phyloP scores from a whole-genome alignment of 1,140 invertebrate species.

The Manduca sexta region DNA sequence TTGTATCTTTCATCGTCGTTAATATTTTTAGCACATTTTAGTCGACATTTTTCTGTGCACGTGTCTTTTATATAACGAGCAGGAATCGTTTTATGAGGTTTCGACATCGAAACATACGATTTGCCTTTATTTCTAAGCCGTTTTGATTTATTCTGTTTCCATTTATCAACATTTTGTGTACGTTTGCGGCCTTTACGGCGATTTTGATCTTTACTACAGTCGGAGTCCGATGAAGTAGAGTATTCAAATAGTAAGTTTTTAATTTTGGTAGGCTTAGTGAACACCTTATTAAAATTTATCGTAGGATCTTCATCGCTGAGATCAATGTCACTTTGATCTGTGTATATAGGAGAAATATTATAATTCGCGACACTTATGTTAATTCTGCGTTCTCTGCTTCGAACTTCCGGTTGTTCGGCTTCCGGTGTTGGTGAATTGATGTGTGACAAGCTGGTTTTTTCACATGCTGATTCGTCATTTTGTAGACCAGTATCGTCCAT shows the following conservation, averaged over 20 bases:
- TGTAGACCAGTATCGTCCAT: too few species aligned
- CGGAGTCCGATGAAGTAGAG: too few species aligned
- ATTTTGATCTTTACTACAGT: too few species aligned
- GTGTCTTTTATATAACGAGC: neutral
- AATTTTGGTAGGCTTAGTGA: too few species aligned
- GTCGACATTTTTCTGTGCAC: neutral
- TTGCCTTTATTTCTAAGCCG: neutral
- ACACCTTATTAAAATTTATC: too few species aligned
- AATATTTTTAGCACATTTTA: constrained; percentile 1
- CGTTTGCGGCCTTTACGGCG: too few species aligned
- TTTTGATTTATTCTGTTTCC: neutral
- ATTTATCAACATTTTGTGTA: neutral
- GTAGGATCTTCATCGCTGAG: constrained; percentile 1
- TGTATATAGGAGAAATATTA: constrained; percentile 6
- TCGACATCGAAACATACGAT: neutral
- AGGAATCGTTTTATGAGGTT: neutral
- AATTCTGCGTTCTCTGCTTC: neutral
- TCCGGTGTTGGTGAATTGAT: too few species aligned
- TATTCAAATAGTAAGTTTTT: too few species aligned
- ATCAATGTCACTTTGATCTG: constrained; percentile 5
- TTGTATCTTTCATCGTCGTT: neutral
- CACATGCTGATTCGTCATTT: too few species aligned
- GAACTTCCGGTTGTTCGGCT: too few species aligned
- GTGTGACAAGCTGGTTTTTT: too few species aligned
- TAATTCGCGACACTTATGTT: neutral